Evolutionary conservation across 2,113 vertebrate genomes (phyloP), one percentile per base, ranked within the genome.

Genomic region (Miniopterus natalensis): DNA sequence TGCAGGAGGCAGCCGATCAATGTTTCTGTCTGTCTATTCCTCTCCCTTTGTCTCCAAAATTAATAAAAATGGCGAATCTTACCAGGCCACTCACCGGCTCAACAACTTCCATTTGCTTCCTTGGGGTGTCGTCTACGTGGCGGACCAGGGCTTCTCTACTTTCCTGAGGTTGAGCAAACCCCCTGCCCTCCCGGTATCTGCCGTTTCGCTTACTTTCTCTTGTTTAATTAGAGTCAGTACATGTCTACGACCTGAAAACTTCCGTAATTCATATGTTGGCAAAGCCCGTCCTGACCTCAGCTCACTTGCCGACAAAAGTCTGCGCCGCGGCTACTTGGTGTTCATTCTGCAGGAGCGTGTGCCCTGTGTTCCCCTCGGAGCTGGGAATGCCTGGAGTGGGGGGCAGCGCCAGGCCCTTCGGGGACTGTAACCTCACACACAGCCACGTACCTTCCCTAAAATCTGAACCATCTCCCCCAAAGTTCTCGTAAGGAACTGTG

Each of bases 151-250:
- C 74, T 29, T 40, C 45, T 17, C 42, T 36, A 77, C 65, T 14
- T 1, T 29, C 31, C 27, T 9, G n/a, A 12, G 8, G 59, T 27
- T 20, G 66, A 1, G 0, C 47, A 29, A 2, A 21, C 36, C 14
- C 47, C 5, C 21, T 31, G 51, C 29, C 63, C 31, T 55, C 84
- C 65, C 40, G 36, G 40, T 29, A 25, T 61, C 29, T 40, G 53
- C 20, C 27, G 10, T 20, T 27, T 83, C 21, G 1, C 15, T 49
- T 47, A 36, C 29, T 27, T 70, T 70, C 29, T 23, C n/a, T 47
- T 59, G 40, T 31, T 55, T 55, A 13, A 53, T 36, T 36, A 55
- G 31, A 81, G 57, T 31, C 13, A 42, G 42, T 11, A 59, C 31
- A 10, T 10, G 23, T 27, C 59, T 66, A 42, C 0, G 3, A 21